Conservation (phyloP, 2,888 invertebrate species). For the Salticus scenicus region DNA sequence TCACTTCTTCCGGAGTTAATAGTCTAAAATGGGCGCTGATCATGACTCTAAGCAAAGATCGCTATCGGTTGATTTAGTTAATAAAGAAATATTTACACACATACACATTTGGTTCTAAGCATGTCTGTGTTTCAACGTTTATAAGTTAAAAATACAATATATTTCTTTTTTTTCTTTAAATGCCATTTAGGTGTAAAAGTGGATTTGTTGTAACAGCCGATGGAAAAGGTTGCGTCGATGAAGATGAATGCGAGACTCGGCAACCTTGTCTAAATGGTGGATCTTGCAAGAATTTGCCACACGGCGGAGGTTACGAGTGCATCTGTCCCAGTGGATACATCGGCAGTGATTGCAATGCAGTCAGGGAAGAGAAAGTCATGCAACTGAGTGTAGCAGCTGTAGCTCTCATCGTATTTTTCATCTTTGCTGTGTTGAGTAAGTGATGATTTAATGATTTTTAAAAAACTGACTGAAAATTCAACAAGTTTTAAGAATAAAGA, state of each 20-base stretch:
- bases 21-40: too few species aligned
- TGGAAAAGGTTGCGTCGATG: conserved; percentile 71
- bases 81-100: too few species aligned
- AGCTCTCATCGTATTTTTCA: conserved; percentile 91
- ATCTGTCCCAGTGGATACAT: conserved; percentile 69
- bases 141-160: too few species aligned
- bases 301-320: conserved; percentile 71
- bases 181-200: conserved; percentile 59
- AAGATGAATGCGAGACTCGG: conserved; percentile 71
- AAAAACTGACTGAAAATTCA: too few species aligned
- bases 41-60: too few species aligned
- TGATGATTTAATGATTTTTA: too few species aligned
- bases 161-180: too few species aligned
- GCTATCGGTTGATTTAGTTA: too few species aligned
- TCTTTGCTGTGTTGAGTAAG: conserved; percentile 88
- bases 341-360: conserved; percentile 72
- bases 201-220: conserved; percentile 53
- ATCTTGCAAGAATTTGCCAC: conserved; percentile 85
- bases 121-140: too few species aligned
- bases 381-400: conserved; percentile 79
- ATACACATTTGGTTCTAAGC: too few species aligned
- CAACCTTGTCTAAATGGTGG: conserved; percentile 92
- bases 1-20: too few species aligned
- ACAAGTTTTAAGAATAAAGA: too few species aligned
- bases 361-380: conserved; percentile 73